A percentile compares a stretch with the other conserved stretches of the same genome.
Conservation (phyloP, 2,888 invertebrate species). For the Agriopis marginaria region DNA sequence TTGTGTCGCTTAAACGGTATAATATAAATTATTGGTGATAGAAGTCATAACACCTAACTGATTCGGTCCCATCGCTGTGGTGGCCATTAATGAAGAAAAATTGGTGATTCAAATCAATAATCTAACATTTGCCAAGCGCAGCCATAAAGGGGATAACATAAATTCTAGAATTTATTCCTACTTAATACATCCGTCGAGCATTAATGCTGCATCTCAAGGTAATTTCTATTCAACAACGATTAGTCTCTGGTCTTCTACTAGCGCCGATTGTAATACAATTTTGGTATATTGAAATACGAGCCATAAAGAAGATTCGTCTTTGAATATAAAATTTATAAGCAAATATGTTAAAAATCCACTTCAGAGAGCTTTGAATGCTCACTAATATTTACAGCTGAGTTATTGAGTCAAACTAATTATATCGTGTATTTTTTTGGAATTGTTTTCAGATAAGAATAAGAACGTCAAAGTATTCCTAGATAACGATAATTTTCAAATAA, state of each 20-base stretch:
- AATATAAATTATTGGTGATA: slow-evolving; percentile 55
- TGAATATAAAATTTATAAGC: slow-evolving; percentile 70
- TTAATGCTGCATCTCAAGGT: slow-evolving; percentile 54
- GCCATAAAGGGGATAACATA: slow-evolving; percentile 62
- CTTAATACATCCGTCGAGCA: slow-evolving; percentile 58
- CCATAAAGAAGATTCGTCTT: slow-evolving; percentile 64
- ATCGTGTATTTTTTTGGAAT: slow-evolving; percentile 1
- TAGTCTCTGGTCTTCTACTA: slow-evolving; percentile 65
- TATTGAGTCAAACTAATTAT: slow-evolving; percentile 31
- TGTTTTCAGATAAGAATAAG: neutral
- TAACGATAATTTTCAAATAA: too few species aligned
- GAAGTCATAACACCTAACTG: slow-evolving; percentile 50
- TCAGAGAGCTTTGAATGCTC: slow-evolving; percentile 27
- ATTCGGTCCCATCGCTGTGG: slow-evolving; percentile 53
- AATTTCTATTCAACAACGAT: slow-evolving; percentile 76
- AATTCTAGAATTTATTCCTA: slow-evolving; percentile 63
- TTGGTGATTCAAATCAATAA: slow-evolving; percentile 68
- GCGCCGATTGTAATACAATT: slow-evolving; percentile 59
- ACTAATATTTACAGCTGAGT: slow-evolving; percentile 35
- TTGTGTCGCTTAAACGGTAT: slow-evolving; percentile 33
- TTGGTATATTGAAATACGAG: slow-evolving; percentile 61
- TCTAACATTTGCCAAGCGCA: slow-evolving; percentile 56
- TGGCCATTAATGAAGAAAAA: slow-evolving; percentile 64
- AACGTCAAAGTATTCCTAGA: too few species aligned
- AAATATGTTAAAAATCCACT: slow-evolving; percentile 57